These are phyloP conservation scores for Drosophila subpulchrella DNA, from an alignment of 1,140 invertebrate genomes.

Conservation along the genomic window DNA sequence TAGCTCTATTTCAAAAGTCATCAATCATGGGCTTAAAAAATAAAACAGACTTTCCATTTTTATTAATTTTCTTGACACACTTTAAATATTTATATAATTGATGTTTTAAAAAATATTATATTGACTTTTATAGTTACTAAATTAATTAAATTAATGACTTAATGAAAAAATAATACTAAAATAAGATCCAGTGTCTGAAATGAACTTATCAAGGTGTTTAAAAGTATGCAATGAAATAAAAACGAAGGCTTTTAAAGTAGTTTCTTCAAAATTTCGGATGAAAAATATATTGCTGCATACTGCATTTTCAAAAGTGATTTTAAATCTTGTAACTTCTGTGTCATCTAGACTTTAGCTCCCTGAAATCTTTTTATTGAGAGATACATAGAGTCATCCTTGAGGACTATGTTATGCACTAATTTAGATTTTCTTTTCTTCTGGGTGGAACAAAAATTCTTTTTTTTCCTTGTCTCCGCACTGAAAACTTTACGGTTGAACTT, in stretches of 20 bases:
- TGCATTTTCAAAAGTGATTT: not conserved
- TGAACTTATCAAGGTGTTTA: not conserved
- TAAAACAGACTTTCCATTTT: too few species aligned
- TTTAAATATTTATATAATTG: too few species aligned
- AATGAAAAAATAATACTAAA: too few species aligned
- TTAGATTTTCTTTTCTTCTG: not conserved
- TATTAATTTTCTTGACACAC: too few species aligned
- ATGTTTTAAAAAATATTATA: too few species aligned
- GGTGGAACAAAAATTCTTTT: conserved; percentile 23
- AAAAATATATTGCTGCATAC: too few species aligned
- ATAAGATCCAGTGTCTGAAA: too few species aligned
- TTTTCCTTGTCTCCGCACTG: conserved; percentile 12
- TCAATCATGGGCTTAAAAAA: not conserved
- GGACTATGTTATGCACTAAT: not conserved
- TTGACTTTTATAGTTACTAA: too few species aligned
- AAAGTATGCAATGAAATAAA: not conserved
- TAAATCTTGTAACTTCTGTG: not conserved
- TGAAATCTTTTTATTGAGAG: not conserved
- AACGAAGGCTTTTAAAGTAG: too few species aligned
- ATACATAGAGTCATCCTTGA: not conserved
- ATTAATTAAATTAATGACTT: too few species aligned
- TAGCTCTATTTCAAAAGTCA: not conserved
- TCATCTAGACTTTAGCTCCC: too few species aligned
- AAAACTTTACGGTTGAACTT: conserved; percentile 48
- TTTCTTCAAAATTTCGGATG: too few species aligned